phyloP scores from a whole-genome alignment of 2,797 vertebrate species.

The Gila robusta region DNA sequence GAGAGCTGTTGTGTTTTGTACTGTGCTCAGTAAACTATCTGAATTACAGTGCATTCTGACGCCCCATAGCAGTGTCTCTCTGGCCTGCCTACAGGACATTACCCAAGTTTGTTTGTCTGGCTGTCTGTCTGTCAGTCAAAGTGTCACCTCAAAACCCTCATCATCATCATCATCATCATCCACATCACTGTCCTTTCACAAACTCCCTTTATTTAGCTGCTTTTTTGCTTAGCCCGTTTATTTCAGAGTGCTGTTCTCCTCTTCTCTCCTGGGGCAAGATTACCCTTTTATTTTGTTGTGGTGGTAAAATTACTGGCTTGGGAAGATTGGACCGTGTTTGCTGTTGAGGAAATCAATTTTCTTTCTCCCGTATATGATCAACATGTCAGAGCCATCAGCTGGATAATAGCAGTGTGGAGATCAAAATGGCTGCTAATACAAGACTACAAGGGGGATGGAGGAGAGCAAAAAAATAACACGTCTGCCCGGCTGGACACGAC shows the following conservation, averaged over 20 bases:
- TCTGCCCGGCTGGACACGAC: slow-evolving; percentile 72
- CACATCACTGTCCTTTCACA: slow-evolving; percentile 88
- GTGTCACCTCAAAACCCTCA: slow-evolving; percentile 77
- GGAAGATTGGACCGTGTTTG: slow-evolving; percentile 97
- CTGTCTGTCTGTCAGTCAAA: slow-evolving; percentile 62
- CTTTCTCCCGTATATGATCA: slow-evolving; percentile 90
- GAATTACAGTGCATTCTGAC: slow-evolving; percentile 81
- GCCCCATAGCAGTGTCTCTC: slow-evolving; percentile 74
- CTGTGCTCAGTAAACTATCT: slow-evolving; percentile 83
- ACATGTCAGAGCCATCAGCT: slow-evolving; percentile 88
- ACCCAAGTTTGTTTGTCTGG: not conserved
- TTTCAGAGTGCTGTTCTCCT: slow-evolving; percentile 93
- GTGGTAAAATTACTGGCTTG: slow-evolving; percentile 97
- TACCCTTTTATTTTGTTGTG: slow-evolving; percentile 99
- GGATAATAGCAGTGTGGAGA: slow-evolving; percentile 85
- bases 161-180: slow-evolving; percentile 76
- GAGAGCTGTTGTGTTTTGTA: slow-evolving; percentile 78
- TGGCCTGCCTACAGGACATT: slow-evolving; percentile 73
- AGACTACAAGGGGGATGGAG: slow-evolving; percentile 70
- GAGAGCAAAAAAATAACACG: slow-evolving; percentile 66
- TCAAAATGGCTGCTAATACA: slow-evolving; percentile 83
- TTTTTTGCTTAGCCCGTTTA: slow-evolving; percentile 83
- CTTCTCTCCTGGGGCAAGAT: slow-evolving; percentile 90
- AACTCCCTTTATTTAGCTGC: slow-evolving; percentile 72
- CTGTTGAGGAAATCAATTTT: slow-evolving; percentile 98